phyloP scores from a whole-genome alignment of 1,140 invertebrate genomes.

The Drosophila persimilis region DNA sequence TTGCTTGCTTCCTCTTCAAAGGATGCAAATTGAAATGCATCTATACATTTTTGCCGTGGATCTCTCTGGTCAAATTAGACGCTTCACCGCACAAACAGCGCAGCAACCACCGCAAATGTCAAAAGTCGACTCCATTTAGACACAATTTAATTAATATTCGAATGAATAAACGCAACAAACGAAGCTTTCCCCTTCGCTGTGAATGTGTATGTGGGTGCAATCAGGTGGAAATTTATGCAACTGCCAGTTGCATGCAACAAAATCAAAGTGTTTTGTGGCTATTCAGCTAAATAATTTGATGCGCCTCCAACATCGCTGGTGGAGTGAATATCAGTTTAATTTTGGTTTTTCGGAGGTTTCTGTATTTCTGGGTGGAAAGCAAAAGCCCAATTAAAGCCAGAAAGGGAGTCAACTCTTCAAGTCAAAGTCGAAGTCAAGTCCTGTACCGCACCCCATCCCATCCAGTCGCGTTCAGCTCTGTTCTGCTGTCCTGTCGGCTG shows the following conservation, averaged over 20 bases:
- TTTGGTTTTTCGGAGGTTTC: background rate
- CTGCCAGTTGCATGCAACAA: slow-evolving; percentile 77
- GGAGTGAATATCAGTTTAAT: slow-evolving; percentile 22
- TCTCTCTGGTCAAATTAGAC: slow-evolving; percentile 60
- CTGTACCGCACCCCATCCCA: slow-evolving; percentile 2
- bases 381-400: slow-evolving; percentile 55
- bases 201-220: slow-evolving; percentile 55
- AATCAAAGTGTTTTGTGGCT: slow-evolving; percentile 52
- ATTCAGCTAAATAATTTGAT: slow-evolving; percentile 53
- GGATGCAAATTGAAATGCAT: slow-evolving; percentile 13
- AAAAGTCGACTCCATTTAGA: slow-evolving; percentile 61
- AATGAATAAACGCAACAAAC: slow-evolving; percentile 42
- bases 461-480: slow-evolving; percentile 34
- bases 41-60: slow-evolving; percentile 28
- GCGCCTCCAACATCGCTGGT: slow-evolving; percentile 14
- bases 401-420: slow-evolving; percentile 30
- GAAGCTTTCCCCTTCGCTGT: slow-evolving; percentile 12
- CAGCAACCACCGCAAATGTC: slow-evolving; percentile 44
- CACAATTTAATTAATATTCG: slow-evolving; percentile 77
- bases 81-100: slow-evolving; percentile 55
- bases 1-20: slow-evolving; percentile 5
- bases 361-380: slow-evolving; percentile 3
- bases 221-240: slow-evolving; percentile 70
- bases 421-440: slow-evolving; percentile 53
- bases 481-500: slow-evolving; percentile 35